A percentile compares a stretch with the other conserved stretches of the same genome.
Evolutionary conservation across 2,797 vertebrate species (phyloP).

Genomic region (Gobionotothen gibberifrons): DNA sequence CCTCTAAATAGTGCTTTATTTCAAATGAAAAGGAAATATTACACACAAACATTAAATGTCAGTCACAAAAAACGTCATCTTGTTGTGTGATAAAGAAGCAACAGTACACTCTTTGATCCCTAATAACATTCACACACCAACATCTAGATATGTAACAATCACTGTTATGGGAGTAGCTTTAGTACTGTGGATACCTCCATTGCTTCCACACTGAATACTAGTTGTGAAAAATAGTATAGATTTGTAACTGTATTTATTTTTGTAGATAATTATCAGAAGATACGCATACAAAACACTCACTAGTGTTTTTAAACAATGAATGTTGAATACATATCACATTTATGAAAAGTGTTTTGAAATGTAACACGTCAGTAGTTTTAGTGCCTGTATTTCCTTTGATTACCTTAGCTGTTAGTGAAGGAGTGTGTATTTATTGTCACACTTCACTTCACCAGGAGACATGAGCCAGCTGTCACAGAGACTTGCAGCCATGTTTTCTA

Average conservation of each 20-base stretch:
- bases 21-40: neutral
- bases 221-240: conserved; percentile 1
- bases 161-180: conserved; percentile 18
- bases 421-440: conserved; percentile 78
- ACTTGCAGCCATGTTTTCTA: conserved; percentile 73
- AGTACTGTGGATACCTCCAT: conserved; percentile 10
- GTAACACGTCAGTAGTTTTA: conserved; percentile 57
- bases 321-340: conserved; percentile 42
- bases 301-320: conserved; percentile 25
- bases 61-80: neutral
- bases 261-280: conserved; percentile 37
- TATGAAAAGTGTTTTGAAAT: conserved; percentile 48
- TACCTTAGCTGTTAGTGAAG: conserved; percentile 52
- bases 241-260: conserved; percentile 34
- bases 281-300: conserved; percentile 28
- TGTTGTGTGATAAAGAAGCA: conserved; percentile 5
- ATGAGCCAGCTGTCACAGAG: conserved; percentile 82
- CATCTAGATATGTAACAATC: conserved; percentile 25
- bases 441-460: conserved; percentile 80
- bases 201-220: conserved; percentile 9
- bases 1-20: conserved; percentile 1
- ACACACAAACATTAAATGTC: conserved; percentile 7
- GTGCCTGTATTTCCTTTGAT: conserved; percentile 44
- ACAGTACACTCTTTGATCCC: neutral
- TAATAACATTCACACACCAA: neutral